Percentiles rank a stretch among this genome's conserved stretches.
Evolutionary conservation across 2,113 vertebrate genomes (phyloP).

Genomic region (Dicerorhinus sumatrensis): DNA sequence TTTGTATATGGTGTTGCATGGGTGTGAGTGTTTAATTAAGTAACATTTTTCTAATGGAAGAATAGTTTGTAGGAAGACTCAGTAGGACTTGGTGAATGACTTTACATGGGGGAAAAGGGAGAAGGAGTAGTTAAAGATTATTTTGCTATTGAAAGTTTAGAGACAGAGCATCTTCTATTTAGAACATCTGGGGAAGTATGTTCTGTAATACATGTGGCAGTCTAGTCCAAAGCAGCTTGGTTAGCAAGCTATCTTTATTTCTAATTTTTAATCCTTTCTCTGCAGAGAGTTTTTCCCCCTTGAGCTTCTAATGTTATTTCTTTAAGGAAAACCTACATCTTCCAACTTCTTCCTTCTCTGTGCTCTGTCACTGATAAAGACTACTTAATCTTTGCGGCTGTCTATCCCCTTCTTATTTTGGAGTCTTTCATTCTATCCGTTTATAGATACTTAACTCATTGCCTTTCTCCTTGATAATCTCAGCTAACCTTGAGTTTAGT

Average conservation of each 20-base stretch:
- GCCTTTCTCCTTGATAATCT: slow-evolving; percentile 46
- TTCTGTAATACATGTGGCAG: not conserved
- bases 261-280: slow-evolving; percentile 53
- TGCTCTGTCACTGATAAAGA: slow-evolving; percentile 16
- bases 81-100: not conserved
- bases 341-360: not conserved
- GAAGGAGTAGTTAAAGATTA: slow-evolving; percentile 3
- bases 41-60: slow-evolving; percentile 40
- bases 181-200: slow-evolving; percentile 18
- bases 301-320: slow-evolving; percentile 15
- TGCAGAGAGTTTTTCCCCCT: not conserved
- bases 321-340: slow-evolving; percentile 26
- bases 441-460: not conserved
- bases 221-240: not conserved
- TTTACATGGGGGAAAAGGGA: not conserved
- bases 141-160: slow-evolving; percentile 30
- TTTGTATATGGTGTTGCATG: not conserved
- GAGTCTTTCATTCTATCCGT: not conserved
- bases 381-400: not conserved
- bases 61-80: not conserved
- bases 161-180: slow-evolving; percentile 39
- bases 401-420: slow-evolving; percentile 30
- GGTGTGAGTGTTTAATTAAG: slow-evolving; percentile 10
- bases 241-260: not conserved
- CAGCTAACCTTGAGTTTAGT: slow-evolving; percentile 1